A percentile compares a stretch with the other conserved stretches of the same genome.
These are phyloP conservation scores for Amphilophus citrinellus DNA, from an alignment of 2,113 vertebrate species.

Conservation along the genomic window DNA sequence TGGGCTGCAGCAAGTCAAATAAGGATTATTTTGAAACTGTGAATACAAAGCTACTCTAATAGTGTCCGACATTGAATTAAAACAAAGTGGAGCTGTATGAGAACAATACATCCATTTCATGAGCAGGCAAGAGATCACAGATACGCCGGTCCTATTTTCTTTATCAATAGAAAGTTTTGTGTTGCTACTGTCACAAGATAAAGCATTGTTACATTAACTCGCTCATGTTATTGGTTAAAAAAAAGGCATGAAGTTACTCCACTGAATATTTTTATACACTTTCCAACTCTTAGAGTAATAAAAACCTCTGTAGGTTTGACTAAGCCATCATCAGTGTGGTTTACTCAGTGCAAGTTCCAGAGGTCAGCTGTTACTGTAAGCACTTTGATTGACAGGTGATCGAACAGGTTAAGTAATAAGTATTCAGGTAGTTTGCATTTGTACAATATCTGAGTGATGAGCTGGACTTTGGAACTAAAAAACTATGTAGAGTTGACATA, in stretches of 20 bases:
- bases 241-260: no score
- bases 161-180: not conserved
- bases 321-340: not conserved
- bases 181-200: not conserved
- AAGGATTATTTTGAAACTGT: not conserved
- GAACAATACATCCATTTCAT: not conserved
- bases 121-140: not conserved
- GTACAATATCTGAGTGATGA: not conserved
- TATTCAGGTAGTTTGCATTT: not conserved
- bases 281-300: not conserved
- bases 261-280: no score
- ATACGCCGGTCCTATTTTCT: not conserved
- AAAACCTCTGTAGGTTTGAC: not conserved
- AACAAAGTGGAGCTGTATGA: not conserved
- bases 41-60: not conserved
- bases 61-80: not conserved
- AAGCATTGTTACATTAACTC: not conserved
- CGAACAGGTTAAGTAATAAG: not conserved
- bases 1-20: not conserved
- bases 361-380: not conserved
- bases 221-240: not conserved
- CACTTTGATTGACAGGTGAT: not conserved
- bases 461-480: not conserved
- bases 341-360: not conserved
- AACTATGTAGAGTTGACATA: not conserved